phyloP scores from a whole-genome alignment of 1,140 invertebrate genomes.

The Macrotrachela quadricornifera region DNA sequence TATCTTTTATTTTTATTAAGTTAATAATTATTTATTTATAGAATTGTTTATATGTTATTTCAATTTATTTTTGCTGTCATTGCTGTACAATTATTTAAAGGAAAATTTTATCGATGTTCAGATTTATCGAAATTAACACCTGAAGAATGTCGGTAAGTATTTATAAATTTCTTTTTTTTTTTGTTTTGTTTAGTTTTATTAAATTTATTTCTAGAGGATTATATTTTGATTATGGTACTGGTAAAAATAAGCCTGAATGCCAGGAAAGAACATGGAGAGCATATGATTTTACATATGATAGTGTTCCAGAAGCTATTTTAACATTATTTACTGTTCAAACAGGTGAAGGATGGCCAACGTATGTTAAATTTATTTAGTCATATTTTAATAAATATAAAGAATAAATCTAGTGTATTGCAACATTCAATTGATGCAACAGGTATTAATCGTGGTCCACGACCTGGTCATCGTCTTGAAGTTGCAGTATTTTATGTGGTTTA shows the following conservation, averaged over 20 bases:
- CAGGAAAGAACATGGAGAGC: slow-evolving; percentile 61
- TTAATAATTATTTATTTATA: too few species aligned
- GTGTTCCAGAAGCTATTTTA: slow-evolving; percentile 88
- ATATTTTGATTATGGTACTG: slow-evolving; percentile 66
- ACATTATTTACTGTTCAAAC: slow-evolving; percentile 97
- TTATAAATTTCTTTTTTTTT: background rate
- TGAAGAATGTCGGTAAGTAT: slow-evolving; percentile 77
- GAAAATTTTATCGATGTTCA: slow-evolving; percentile 96
- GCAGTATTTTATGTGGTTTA: slow-evolving; percentile 99
- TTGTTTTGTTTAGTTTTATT: background rate
- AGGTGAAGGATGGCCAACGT: slow-evolving; percentile 94
- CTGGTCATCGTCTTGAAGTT: slow-evolving; percentile 94
- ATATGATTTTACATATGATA: slow-evolving; percentile 91
- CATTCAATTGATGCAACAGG: slow-evolving; percentile 97
- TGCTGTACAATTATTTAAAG: slow-evolving; percentile 98
- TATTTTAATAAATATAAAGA: slow-evolving; percentile 12
- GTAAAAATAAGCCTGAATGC: slow-evolving; percentile 54
- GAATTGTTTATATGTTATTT: slow-evolving; percentile 97
- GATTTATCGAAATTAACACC: slow-evolving; percentile 86
- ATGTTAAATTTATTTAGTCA: slow-evolving; percentile 30
- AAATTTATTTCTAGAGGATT: slow-evolving; percentile 46
- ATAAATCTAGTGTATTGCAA: slow-evolving; percentile 62
- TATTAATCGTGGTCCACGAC: slow-evolving; percentile 82
- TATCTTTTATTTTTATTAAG: background rate
- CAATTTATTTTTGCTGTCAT: slow-evolving; percentile 99